Conservation (phyloP, 2,113 vertebrate genomes). For the Lethenteron reissneri region DNA sequence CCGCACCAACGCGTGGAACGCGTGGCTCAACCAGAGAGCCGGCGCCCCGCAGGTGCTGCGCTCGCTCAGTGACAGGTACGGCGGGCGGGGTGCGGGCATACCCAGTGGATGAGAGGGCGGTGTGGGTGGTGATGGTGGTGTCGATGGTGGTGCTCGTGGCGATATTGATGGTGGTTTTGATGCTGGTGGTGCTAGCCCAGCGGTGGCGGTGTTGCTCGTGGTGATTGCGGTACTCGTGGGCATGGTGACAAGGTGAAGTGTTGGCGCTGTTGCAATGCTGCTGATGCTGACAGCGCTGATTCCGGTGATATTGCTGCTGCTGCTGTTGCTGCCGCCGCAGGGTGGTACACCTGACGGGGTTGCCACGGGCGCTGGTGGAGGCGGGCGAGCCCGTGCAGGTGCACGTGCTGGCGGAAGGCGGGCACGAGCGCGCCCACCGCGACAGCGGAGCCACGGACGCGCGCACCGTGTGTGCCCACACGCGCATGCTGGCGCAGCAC, state of each 20-base stretch:
- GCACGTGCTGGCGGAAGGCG: slow-evolving; percentile 55
- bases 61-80: slow-evolving; percentile 54
- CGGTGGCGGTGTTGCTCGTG: no score
- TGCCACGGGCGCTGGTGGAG: slow-evolving; percentile 55
- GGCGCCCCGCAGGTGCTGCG: slow-evolving; percentile 64
- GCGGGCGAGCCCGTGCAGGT: slow-evolving; percentile 81
- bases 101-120: no score
- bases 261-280: no score
- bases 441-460: slow-evolving; percentile 58
- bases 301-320: no score
- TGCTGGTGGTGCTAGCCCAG: no score
- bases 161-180: no score
- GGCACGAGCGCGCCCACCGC: slow-evolving; percentile 71
- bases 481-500: slow-evolving; percentile 51
- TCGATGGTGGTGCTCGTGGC: no score
- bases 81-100: no score
- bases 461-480: slow-evolving; percentile 62
- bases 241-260: no score
- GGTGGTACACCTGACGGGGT: slow-evolving; percentile 53
- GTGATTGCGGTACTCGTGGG: no score
- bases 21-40: slow-evolving; percentile 61
- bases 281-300: no score
- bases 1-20: slow-evolving; percentile 19
- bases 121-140: no score
- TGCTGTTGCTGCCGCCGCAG: slow-evolving; percentile 21